phyloP scores from a whole-genome alignment of 2,113 vertebrate species.

The Saimiri boliviensis region DNA sequence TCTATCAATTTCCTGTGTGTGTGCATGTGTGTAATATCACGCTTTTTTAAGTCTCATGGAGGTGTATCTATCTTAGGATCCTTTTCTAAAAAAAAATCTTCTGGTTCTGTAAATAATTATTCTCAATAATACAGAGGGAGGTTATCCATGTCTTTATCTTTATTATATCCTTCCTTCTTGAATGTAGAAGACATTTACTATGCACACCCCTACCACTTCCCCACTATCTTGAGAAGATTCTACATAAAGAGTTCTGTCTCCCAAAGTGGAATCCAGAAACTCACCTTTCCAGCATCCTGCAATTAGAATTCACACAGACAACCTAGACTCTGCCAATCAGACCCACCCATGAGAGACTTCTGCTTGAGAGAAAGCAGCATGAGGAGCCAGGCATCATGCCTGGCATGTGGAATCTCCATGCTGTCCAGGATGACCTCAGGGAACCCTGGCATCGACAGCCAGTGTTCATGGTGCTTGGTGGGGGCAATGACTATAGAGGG shows the following conservation, averaged over 20 bases:
- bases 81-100: neutral
- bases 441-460: neutral
- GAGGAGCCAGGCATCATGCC: neutral
- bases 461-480: rapidly evolving
- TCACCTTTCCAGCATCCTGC: neutral
- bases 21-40: neutral
- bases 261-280: neutral
- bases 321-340: neutral
- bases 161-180: neutral
- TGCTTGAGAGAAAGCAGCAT: too few species aligned
- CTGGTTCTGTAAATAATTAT: neutral
- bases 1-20: neutral
- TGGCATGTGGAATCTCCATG: neutral
- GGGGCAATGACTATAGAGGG: rapidly evolving
- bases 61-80: neutral
- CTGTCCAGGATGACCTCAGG: neutral
- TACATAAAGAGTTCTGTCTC: neutral
- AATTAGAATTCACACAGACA: neutral
- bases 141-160: neutral
- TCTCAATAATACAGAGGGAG: neutral
- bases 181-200: neutral
- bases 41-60: neutral
- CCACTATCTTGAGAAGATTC: neutral
- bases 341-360: neutral
- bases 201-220: too few species aligned